Evolutionary conservation across 1,140 invertebrate species (phyloP), one percentile per base, ranked within the genome.

Genomic region (Drosophila kanapiae): DNA sequence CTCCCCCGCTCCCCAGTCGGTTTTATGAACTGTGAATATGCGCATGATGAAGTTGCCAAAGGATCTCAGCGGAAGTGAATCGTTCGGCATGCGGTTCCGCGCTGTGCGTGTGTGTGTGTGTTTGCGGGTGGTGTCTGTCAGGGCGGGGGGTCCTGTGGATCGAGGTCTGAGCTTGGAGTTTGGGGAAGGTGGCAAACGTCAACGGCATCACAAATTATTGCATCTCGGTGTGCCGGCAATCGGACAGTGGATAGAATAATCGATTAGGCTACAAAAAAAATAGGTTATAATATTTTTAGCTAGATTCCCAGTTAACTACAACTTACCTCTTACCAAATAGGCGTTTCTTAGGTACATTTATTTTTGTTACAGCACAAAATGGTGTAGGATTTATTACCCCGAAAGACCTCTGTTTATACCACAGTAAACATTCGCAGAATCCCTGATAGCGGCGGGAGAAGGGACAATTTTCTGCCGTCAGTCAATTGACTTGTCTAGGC

Each of bases 11-110:
- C 43, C n/a, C 62, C 71, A 59, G 49, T 63, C 76, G 75, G 71
- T 83, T 87, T 87, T 87, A 87, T 87, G 83, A 87, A 87, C 83
- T 87, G 83, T 88, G 84, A 87, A 87, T 88, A 82, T 82, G 80
- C 43, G 58, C 58, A 78, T 70, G 76, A 78, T 78, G 72, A 87
- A 86, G 83, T 82, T 72, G 69, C 60, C 58, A 47, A 76, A 87
- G 64, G 76, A 88, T 80, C 72, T 63, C 75, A 63, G 42, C 68
- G 75, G 75, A 59, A 75, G 70, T 72, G 69, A 72, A 59, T 71
- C 69, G 69, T 71, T 72, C 54, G 67, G 40, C 37, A 67, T 82
- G 79, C 64, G 58, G 40, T 60, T 70, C 38, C 45, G 42, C 54
- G 42, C 57, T 54, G 53, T 78, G 75, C 67, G 64, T 58, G 51